Evolutionary conservation across 2,888 invertebrate genomes (phyloP).

Genomic region (Andrena trimmerana): DNA sequence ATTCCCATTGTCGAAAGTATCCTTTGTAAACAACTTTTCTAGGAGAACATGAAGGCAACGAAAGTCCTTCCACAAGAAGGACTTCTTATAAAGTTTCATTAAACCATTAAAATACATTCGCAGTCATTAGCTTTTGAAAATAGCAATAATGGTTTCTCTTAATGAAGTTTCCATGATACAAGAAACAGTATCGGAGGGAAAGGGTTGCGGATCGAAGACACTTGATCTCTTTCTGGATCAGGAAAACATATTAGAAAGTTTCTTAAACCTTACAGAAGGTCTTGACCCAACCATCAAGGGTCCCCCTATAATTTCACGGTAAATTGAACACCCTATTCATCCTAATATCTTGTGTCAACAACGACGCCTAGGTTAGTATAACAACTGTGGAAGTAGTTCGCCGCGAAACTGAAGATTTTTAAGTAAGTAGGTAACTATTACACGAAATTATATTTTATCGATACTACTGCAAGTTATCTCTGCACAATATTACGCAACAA

Average conservation of each 20-base stretch:
- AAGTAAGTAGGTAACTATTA: neutral
- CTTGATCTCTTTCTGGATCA: constrained; percentile 46
- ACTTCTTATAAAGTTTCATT: neutral
- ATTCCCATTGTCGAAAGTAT: constrained; percentile 50
- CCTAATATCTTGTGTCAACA: constrained; percentile 76
- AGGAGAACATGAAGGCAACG: constrained; percentile 45
- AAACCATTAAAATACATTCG: neutral
- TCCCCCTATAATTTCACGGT: constrained; percentile 63
- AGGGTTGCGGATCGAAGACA: constrained; percentile 31
- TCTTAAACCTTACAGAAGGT: constrained; percentile 25
- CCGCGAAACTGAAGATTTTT: neutral
- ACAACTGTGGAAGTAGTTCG: constrained; percentile 45
- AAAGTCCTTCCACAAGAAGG: constrained; percentile 1
- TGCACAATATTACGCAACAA: too few species aligned
- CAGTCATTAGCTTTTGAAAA: neutral
- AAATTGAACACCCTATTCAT: constrained; percentile 71
- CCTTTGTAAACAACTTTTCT: constrained; percentile 52
- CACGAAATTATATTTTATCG: too few species aligned
- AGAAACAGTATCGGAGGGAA: neutral
- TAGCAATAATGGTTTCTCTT: neutral
- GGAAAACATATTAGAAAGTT: constrained; percentile 38
- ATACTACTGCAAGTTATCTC: too few species aligned
- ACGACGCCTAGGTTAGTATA: constrained; percentile 68
- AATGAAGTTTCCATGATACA: neutral
- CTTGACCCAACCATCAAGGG: constrained; percentile 15